A percentile compares a stretch with the other conserved stretches of the same genome.
Conservation (phyloP, 2,113 vertebrate genomes). For the Thunnus thynnus region DNA sequence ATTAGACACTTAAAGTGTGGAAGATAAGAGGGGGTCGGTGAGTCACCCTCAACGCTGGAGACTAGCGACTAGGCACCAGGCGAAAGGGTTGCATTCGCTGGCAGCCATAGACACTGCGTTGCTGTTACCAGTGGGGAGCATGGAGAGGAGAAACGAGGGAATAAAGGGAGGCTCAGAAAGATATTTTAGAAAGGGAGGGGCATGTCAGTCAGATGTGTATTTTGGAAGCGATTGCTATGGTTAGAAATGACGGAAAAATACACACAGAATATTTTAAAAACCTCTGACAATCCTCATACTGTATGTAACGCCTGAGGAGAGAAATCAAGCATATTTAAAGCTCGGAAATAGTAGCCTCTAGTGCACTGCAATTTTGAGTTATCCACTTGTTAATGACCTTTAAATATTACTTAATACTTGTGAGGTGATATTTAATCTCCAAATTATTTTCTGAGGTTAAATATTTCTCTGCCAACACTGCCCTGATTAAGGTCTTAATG, state of each 20-base stretch:
- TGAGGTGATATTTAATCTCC: slow-evolving; percentile 12
- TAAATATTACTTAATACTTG: slow-evolving; percentile 24
- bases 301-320: slow-evolving; percentile 5
- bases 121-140: slow-evolving; percentile 42
- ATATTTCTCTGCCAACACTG: slow-evolving; percentile 31
- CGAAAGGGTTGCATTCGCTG: slow-evolving; percentile 53
- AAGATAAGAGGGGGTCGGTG: slow-evolving; percentile 40
- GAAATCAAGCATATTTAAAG: neutral
- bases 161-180: slow-evolving; percentile 43
- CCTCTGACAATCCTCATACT: neutral
- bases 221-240: slow-evolving; percentile 10
- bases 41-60: slow-evolving; percentile 42
- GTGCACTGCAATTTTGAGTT: neutral
- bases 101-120: slow-evolving; percentile 58
- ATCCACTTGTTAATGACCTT: neutral
- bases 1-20: slow-evolving; percentile 30
- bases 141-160: slow-evolving; percentile 12
- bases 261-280: slow-evolving; percentile 4
- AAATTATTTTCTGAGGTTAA: slow-evolving; percentile 23
- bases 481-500: slow-evolving; percentile 30
- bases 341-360: neutral
- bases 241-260: slow-evolving; percentile 30
- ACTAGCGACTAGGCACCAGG: slow-evolving; percentile 39
- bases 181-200: slow-evolving; percentile 3
- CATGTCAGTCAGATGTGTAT: slow-evolving; percentile 38